A percentile compares a stretch with the other conserved stretches of the same genome.
phyloP scores from a whole-genome alignment of 2,113 vertebrate species.

The Lepidothrix coronata region DNA sequence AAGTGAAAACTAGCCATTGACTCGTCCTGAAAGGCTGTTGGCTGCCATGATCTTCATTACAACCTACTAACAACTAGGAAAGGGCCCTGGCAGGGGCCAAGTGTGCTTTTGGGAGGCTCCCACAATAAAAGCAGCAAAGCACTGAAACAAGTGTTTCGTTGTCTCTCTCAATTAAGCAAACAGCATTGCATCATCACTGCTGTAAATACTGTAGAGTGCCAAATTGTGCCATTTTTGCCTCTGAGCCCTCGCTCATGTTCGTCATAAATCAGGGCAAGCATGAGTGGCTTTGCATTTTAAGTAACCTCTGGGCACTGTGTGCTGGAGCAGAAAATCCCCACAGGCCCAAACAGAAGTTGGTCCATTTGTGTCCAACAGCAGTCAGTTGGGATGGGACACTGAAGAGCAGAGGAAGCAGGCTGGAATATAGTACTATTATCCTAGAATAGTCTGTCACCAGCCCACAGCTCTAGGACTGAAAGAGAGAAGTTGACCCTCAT shows the following conservation, averaged over 20 bases:
- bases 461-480: background rate
- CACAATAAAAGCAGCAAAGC: background rate
- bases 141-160: background rate
- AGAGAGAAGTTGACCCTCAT: background rate
- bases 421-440: background rate
- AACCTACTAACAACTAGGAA: background rate
- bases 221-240: background rate
- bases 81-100: background rate
- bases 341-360: background rate
- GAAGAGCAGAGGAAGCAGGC: background rate
- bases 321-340: background rate
- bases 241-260: background rate
- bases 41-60: background rate
- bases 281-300: background rate
- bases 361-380: background rate
- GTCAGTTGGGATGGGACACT: rapidly evolving
- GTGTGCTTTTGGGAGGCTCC: background rate
- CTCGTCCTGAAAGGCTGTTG: background rate
- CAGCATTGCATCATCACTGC: background rate
- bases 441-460: background rate
- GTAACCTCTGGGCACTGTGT: background rate
- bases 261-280: background rate
- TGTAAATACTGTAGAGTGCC: background rate
- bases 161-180: constrained; percentile 11
- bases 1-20: background rate